These are phyloP conservation scores for Acleris laterana DNA, from an alignment of 2,888 invertebrate species.

Conservation along the genomic window DNA sequence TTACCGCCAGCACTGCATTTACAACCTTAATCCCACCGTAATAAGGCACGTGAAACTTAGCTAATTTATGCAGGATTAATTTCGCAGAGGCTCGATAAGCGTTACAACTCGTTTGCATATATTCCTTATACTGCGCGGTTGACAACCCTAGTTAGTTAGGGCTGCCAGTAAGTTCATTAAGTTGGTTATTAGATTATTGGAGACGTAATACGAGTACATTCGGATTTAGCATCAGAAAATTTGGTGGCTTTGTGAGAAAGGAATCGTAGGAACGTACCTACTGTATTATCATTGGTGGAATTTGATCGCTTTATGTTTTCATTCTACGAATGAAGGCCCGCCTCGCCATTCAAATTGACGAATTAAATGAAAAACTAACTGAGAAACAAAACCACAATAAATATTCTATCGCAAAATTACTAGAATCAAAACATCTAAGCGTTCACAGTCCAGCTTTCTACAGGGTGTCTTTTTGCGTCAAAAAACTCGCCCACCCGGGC, in stretches of 20 bases:
- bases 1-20: too few relatives aligned
- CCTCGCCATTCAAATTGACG: too few relatives aligned
- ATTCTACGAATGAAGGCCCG: too few relatives aligned
- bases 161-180: slow-evolving; percentile 8
- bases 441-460: not conserved
- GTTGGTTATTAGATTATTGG: slow-evolving; percentile 17
- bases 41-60: slow-evolving; percentile 23
- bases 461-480: not conserved
- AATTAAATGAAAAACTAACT: too few relatives aligned
- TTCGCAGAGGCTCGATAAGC: slow-evolving; percentile 36
- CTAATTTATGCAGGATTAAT: slow-evolving; percentile 41
- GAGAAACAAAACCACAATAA: too few relatives aligned
- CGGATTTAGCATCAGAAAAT: not conserved
- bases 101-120: slow-evolving; percentile 40
- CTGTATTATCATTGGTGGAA: too few relatives aligned
- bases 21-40: too few relatives aligned
- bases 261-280: too few relatives aligned
- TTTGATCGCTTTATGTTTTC: too few relatives aligned
- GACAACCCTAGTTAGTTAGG: slow-evolving; percentile 11
- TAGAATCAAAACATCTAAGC: too few relatives aligned
- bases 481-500: slow-evolving; percentile 1
- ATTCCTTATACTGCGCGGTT: slow-evolving; percentile 39
- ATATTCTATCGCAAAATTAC: too few relatives aligned
- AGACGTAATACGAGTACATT: not conserved
- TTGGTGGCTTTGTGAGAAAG: too few relatives aligned